Evolutionary conservation across 2,888 invertebrate genomes (phyloP).

Genomic region (Hydroisotoma schaefferi): DNA sequence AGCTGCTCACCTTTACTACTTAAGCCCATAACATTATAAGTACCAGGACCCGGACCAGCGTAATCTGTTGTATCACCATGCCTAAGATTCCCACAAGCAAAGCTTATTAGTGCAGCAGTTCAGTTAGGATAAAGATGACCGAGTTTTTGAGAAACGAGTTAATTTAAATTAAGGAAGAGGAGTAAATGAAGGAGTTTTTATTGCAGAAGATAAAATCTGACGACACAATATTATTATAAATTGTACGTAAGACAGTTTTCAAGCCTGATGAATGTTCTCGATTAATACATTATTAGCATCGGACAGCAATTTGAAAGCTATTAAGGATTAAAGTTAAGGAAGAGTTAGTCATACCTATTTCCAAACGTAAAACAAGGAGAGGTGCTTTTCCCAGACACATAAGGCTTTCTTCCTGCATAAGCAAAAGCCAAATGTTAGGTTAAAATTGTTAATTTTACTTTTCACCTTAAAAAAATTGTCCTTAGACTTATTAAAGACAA

Average conservation of each 20-base stretch:
- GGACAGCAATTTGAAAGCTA: background rate
- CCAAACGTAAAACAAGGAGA: slow-evolving; percentile 49
- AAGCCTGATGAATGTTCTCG: too few species aligned
- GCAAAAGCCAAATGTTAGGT: background rate
- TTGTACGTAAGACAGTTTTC: too few species aligned
- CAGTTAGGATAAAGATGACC: too few species aligned
- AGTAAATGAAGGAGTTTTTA: too few species aligned
- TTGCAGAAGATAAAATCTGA: too few species aligned
- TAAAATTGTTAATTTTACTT: background rate
- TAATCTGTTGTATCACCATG: slow-evolving; percentile 57
- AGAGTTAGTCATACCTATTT: slow-evolving; percentile 41
- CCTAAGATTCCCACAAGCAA: slow-evolving; percentile 50
- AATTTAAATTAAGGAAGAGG: too few species aligned
- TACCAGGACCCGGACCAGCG: slow-evolving; percentile 82
- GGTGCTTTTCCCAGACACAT: slow-evolving; percentile 47
- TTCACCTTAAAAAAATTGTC: too few species aligned
- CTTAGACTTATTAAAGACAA: too few species aligned
- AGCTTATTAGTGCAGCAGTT: too few species aligned
- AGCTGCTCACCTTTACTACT: slow-evolving; percentile 68
- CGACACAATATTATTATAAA: too few species aligned
- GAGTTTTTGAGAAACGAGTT: too few species aligned
- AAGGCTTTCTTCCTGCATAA: slow-evolving; percentile 45
- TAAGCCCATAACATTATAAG: slow-evolving; percentile 81
- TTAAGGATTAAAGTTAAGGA: background rate
- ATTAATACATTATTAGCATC: too few species aligned